A percentile compares a stretch with the other conserved stretches of the same genome.
phyloP scores from a whole-genome alignment of 1,140 invertebrate genomes.

The Scaptomyza pallida region DNA sequence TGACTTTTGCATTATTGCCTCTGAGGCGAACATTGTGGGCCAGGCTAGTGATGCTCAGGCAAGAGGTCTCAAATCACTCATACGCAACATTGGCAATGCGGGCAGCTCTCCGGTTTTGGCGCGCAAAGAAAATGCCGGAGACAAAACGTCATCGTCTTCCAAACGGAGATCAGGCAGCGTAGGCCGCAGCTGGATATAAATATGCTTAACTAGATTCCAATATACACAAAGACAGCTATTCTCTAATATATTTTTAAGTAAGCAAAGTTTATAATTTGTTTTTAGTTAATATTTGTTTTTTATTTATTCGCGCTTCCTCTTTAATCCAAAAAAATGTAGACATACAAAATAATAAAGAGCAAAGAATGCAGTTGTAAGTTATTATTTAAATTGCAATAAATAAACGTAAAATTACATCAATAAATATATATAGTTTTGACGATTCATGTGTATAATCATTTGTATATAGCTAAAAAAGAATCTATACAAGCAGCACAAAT shows the following conservation, averaged over 20 bases:
- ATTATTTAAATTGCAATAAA: constrained; percentile 80
- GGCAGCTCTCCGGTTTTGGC: constrained; percentile 91
- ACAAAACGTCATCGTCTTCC: constrained; percentile 44
- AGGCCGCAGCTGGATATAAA: constrained; percentile 79
- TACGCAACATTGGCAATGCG: constrained; percentile 89
- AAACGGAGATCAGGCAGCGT: constrained; percentile 81
- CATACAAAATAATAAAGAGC: constrained; percentile 65
- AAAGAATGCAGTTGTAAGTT: constrained; percentile 61
- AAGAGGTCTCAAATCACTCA: constrained; percentile 90
- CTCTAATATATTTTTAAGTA: too few relatives aligned
- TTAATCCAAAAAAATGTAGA: constrained; percentile 48
- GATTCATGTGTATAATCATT: constrained; percentile 68
- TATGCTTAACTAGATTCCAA: too few relatives aligned
- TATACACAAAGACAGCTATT: not conserved
- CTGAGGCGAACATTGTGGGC: constrained; percentile 86
- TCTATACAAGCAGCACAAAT: constrained; percentile 79
- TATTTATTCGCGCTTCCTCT: constrained; percentile 68
- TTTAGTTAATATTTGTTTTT: constrained; percentile 42
- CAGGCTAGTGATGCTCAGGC: constrained; percentile 86
- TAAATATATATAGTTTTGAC: constrained; percentile 64
- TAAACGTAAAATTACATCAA: constrained; percentile 79
- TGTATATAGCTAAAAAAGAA: constrained; percentile 24
- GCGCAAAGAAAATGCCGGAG: constrained; percentile 85
- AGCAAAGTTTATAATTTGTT: not conserved
- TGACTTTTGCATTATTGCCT: constrained; percentile 96